Percentiles rank a stretch among this genome's conserved stretches.
These are phyloP conservation scores for Apocrypta bakeri DNA, from an alignment of 1,140 invertebrate genomes.

Conservation along the genomic window DNA sequence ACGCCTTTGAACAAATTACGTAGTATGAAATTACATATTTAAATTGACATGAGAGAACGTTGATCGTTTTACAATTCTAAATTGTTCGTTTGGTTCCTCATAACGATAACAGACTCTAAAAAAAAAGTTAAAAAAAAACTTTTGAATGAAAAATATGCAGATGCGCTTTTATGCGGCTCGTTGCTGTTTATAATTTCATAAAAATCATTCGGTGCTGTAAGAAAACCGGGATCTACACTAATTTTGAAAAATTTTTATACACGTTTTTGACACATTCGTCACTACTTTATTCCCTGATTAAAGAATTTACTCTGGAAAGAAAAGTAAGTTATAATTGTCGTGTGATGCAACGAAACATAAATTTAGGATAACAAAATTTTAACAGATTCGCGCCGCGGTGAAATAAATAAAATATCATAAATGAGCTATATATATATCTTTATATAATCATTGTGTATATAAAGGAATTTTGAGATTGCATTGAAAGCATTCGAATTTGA, in stretches of 20 bases:
- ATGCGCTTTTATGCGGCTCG: background rate
- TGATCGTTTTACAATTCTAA: slow-evolving; percentile 5
- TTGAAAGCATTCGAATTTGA: too few species aligned
- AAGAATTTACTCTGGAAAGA: slow-evolving; percentile 10
- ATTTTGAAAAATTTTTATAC: slow-evolving; percentile 46
- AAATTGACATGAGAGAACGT: slow-evolving; percentile 34
- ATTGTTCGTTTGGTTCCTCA: slow-evolving; percentile 7
- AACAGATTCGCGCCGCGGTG: too few species aligned
- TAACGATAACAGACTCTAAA: background rate
- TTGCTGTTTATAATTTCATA: slow-evolving; percentile 6
- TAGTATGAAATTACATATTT: slow-evolving; percentile 2
- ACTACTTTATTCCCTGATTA: slow-evolving; percentile 12
- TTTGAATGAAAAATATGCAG: background rate
- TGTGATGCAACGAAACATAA: background rate
- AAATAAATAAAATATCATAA: too few species aligned
- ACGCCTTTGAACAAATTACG: slow-evolving; percentile 32
- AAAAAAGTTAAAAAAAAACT: background rate
- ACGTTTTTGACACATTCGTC: slow-evolving; percentile 47
- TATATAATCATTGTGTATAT: too few species aligned
- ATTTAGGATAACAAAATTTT: background rate
- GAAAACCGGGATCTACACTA: slow-evolving; percentile 35
- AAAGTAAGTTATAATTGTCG: slow-evolving; percentile 1
- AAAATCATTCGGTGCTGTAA: slow-evolving; percentile 21
- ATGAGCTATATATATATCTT: too few species aligned
- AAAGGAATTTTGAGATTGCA: too few species aligned